phyloP scores from a whole-genome alignment of 2,113 vertebrate species.

The Nyctereutes procyonoides region DNA sequence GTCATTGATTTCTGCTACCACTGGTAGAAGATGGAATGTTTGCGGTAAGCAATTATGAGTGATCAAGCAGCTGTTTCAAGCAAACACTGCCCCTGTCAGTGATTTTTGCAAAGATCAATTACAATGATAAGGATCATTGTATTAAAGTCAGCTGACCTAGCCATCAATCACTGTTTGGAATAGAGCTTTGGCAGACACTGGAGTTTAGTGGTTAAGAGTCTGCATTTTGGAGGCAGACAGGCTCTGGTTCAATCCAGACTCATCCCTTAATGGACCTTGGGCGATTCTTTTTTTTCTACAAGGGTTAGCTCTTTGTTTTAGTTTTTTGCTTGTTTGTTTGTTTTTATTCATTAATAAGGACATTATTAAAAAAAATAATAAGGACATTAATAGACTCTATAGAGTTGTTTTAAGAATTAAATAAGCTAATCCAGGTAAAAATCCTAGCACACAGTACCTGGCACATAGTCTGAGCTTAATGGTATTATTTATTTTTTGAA shows the following conservation, averaged over 20 bases:
- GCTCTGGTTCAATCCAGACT: background rate
- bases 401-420: background rate
- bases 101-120: conserved; percentile 51
- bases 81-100: background rate
- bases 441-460: background rate
- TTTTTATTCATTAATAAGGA: background rate
- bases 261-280: background rate
- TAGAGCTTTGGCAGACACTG: conserved; percentile 4
- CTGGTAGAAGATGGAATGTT: conserved; percentile 27
- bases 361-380: background rate
- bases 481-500: background rate
- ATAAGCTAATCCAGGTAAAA: background rate
- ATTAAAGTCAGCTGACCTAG: conserved; percentile 42
- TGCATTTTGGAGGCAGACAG: background rate
- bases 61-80: conserved; percentile 47
- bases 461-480: background rate
- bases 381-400: background rate
- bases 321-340: background rate
- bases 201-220: background rate
- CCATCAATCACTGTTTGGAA: conserved; percentile 36
- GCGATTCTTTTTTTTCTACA: background rate
- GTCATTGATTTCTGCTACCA: background rate
- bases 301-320: background rate
- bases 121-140: conserved; percentile 45
- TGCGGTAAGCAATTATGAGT: background rate